phyloP scores from a whole-genome alignment of 1,140 invertebrate species.

The Leptestheria dahalacensis region DNA sequence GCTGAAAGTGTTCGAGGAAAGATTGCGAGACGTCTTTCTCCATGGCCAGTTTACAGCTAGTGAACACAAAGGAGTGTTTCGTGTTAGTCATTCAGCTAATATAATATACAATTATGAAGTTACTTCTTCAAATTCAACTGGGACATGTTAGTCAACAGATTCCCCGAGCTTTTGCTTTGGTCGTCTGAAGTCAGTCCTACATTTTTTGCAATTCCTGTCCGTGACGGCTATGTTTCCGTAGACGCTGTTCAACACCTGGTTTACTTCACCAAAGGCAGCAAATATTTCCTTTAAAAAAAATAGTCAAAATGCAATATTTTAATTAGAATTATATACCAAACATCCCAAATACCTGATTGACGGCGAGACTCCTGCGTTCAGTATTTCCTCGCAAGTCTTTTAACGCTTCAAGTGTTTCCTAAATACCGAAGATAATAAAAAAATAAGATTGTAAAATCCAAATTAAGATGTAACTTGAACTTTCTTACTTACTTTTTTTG shows the following conservation, averaged over 20 bases:
- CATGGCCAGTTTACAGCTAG: slow-evolving; percentile 55
- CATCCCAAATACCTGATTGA: slow-evolving; percentile 49
- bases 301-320: too few species aligned
- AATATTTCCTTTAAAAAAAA: slow-evolving; percentile 48
- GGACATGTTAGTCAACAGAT: slow-evolving; percentile 74
- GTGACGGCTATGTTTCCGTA: slow-evolving; percentile 63
- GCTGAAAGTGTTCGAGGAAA: slow-evolving; percentile 69
- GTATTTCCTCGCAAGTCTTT: slow-evolving; percentile 79
- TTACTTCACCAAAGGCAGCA: slow-evolving; percentile 64
- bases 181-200: slow-evolving; percentile 61
- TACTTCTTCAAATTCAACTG: slow-evolving; percentile 43
- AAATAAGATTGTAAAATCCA: slow-evolving; percentile 10
- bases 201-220: slow-evolving; percentile 69
- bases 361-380: slow-evolving; percentile 63
- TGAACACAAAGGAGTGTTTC: too few species aligned
- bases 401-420: slow-evolving; percentile 73
- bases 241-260: slow-evolving; percentile 63
- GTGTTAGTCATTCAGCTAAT: too few species aligned
- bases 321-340: too few species aligned
- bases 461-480: too few species aligned
- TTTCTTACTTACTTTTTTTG: too few species aligned
- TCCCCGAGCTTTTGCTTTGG: slow-evolving; percentile 73
- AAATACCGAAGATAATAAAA: slow-evolving; percentile 23
- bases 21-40: slow-evolving; percentile 64
- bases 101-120: too few species aligned